Evolutionary conservation across 2,888 invertebrate species (phyloP), one percentile per base, ranked within the genome.

Genomic region (Acrobasis consociella): DNA sequence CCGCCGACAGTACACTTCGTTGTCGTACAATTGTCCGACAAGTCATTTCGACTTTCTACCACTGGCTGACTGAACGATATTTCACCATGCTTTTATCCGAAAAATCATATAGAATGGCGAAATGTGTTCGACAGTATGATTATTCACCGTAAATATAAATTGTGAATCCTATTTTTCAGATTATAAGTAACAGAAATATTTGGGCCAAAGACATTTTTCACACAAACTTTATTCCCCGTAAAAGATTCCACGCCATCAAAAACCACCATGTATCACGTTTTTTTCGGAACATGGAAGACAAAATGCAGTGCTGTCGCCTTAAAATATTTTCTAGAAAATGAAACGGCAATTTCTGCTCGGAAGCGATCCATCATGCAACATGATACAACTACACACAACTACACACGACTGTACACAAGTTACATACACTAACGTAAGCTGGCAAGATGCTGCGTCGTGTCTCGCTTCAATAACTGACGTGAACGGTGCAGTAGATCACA

Each of bases 281-380:
- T 31, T 3, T 46, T 46, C 46, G 52, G 31, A 52, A 55, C 42
- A 56, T 22, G 42, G 56, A 17, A 56, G 56, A 56, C 22, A 42
- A 56, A 56, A 42, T 46, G 38, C 31, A 56, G 16, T 11, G 11
- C 22, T 42, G 56, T 17, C 56, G 42, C 46, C 13, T 56, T 22
- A 16, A 22, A 56, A 56, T 56, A 56, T 56, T 22, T 42, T 39
- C 13, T 22, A 16, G 13, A 46, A 46, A 46, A 46, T 31, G 31
- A n/a, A 56, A n/a, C 56, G 42, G 42, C 56, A 56, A 42, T 56
- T 42, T 42, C 42, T 11, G 56, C 56, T 22, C 42, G 56, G 56
- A 56, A 56, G 56, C 13, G 56, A 56, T 56, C 56, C 56, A 56
- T 56, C 56, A 56, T 55, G 39, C 39, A 55, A 11, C 39, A 16